phyloP scores from a whole-genome alignment of 2,888 invertebrate genomes.

The Hipparchia sbordonii region DNA sequence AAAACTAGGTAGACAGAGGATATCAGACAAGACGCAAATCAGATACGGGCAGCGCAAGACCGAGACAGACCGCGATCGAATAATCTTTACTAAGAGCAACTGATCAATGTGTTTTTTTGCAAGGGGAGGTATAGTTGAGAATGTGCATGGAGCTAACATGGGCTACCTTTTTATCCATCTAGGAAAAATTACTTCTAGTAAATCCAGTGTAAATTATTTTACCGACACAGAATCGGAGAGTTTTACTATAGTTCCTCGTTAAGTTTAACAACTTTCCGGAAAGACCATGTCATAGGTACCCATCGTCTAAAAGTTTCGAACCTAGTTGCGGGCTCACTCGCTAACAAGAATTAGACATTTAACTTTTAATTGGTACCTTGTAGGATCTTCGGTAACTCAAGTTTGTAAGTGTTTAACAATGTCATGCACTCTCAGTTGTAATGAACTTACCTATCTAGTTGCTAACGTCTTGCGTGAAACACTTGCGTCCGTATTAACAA shows the following conservation, averaged over 20 bases:
- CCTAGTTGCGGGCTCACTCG: conserved; percentile 55
- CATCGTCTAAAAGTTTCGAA: not conserved
- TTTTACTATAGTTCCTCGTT: not conserved
- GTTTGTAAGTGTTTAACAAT: conserved; percentile 78
- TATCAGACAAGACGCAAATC: too few species aligned
- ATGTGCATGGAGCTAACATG: too few species aligned
- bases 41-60: too few species aligned
- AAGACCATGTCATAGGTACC: not conserved
- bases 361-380: conserved; percentile 76
- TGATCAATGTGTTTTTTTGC: too few species aligned
- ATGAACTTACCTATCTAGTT: conserved; percentile 27
- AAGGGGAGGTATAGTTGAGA: too few species aligned
- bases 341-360: conserved; percentile 82
- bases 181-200: too few species aligned
- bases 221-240: not conserved
- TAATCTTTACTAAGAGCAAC: too few species aligned
- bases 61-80: too few species aligned
- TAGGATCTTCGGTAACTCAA: conserved; percentile 73
- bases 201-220: too few species aligned
- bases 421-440: conserved; percentile 39
- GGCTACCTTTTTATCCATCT: too few species aligned
- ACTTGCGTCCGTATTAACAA: not conserved
- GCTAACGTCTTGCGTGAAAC: not conserved
- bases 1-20: too few species aligned
- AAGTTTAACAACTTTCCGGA: not conserved